These are phyloP conservation scores for Lutraria rhynchaena DNA, from an alignment of 1,140 invertebrate genomes.

Conservation along the genomic window DNA sequence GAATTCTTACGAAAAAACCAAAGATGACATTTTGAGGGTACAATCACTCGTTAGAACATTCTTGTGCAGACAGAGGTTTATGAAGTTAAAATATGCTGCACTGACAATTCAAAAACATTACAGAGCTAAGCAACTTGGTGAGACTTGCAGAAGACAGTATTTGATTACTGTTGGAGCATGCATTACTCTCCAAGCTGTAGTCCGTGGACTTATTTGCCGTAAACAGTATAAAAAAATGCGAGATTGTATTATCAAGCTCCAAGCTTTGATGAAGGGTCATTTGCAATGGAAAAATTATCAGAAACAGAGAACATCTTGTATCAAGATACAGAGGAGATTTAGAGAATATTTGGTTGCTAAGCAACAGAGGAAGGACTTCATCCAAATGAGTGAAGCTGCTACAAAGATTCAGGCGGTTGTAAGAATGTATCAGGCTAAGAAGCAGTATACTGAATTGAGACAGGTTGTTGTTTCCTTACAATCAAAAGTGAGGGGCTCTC, in stretches of 20 bases:
- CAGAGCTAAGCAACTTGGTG: slow-evolving; percentile 34
- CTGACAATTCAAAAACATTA: slow-evolving; percentile 40
- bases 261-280: slow-evolving; percentile 60
- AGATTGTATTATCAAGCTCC: slow-evolving; percentile 44
- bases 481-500: slow-evolving; percentile 45
- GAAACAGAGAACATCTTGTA: slow-evolving; percentile 45
- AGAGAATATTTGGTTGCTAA: slow-evolving; percentile 11
- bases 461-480: slow-evolving; percentile 60
- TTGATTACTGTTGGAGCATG: slow-evolving; percentile 28
- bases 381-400: slow-evolving; percentile 36
- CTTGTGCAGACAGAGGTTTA: slow-evolving; percentile 27
- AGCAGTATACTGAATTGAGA: slow-evolving; percentile 32
- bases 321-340: slow-evolving; percentile 60
- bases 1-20: slow-evolving; percentile 13
- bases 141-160: not conserved
- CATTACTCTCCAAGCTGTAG: slow-evolving; percentile 65
- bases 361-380: slow-evolving; percentile 17
- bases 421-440: slow-evolving; percentile 39
- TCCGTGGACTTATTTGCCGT: slow-evolving; percentile 44
- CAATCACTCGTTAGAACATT: slow-evolving; percentile 54
- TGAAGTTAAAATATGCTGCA: slow-evolving; percentile 25
- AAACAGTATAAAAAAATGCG: slow-evolving; percentile 18
- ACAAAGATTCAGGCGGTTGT: slow-evolving; percentile 48
- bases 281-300: slow-evolving; percentile 33
- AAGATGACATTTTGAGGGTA: slow-evolving; percentile 41